Percentiles rank a stretch among this genome's conserved stretches.
Evolutionary conservation across 2,113 vertebrate species (phyloP).

Genomic region (Melanocharis versteri): DNA sequence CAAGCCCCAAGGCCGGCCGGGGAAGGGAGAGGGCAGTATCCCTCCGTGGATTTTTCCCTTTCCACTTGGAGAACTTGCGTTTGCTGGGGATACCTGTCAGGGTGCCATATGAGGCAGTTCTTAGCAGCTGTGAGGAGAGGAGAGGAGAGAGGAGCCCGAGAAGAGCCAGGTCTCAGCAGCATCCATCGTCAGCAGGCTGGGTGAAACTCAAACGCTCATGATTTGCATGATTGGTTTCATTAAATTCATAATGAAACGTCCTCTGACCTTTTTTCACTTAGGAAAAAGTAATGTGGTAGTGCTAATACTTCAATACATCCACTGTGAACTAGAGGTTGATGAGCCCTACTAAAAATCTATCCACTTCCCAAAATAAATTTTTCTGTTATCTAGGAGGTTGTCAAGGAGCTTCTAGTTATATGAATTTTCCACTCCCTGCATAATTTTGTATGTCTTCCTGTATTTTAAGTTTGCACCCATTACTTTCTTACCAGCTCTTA

Average conservation of each 20-base stretch:
- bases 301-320: background rate
- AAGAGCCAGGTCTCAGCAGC: background rate
- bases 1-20: background rate
- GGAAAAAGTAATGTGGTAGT: background rate
- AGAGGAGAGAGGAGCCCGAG: background rate
- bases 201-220: background rate
- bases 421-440: constrained; percentile 56
- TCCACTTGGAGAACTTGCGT: background rate
- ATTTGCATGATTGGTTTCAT: background rate
- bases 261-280: background rate
- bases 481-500: constrained; percentile 13
- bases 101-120: background rate
- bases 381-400: constrained; percentile 60
- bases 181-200: background rate
- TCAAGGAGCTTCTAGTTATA: constrained; percentile 63
- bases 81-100: background rate
- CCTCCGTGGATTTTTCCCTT: background rate
- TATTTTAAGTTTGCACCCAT: constrained; percentile 67
- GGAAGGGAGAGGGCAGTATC: background rate
- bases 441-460: constrained; percentile 46
- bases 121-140: background rate
- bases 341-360: constrained; percentile 34
- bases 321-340: constrained; percentile 8
- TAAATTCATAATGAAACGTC: background rate
- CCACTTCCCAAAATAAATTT: constrained; percentile 38